Evolutionary conservation across 2,797 vertebrate species (phyloP).

Genomic region (Acrocephalus scirpaceus): DNA sequence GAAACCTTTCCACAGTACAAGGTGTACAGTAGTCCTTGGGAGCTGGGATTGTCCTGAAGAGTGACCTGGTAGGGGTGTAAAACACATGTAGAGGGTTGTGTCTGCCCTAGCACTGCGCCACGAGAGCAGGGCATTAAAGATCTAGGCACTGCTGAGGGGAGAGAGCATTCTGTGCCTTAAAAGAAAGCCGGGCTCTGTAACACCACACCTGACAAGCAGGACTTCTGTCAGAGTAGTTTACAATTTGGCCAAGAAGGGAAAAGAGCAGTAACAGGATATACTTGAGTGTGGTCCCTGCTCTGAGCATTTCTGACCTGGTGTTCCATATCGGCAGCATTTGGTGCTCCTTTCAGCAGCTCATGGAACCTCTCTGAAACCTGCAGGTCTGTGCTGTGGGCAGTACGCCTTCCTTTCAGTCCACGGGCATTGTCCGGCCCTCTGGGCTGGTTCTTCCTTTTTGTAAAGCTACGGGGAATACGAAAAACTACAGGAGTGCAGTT

Average conservation of each 20-base stretch:
- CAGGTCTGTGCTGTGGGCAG: rapidly evolving
- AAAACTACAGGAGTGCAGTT: rapidly evolving
- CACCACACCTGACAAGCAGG: background rate
- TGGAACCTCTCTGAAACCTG: background rate
- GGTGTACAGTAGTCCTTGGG: background rate
- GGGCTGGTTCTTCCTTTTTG: background rate
- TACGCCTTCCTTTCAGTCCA: rapidly evolving
- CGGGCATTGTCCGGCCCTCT: rapidly evolving
- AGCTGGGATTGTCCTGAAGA: background rate
- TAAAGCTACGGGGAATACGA: rapidly evolving
- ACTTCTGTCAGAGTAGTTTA: background rate
- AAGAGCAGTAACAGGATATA: rapidly evolving
- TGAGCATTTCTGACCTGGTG: background rate
- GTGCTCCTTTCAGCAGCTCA: background rate
- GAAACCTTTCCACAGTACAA: rapidly evolving
- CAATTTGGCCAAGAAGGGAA: rapidly evolving
- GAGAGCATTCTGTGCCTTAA: rapidly evolving
- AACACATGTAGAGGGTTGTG: rapidly evolving
- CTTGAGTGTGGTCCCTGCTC: rapidly evolving
- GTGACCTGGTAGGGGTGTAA: rapidly evolving
- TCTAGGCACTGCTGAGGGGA: rapidly evolving
- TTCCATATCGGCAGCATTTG: rapidly evolving
- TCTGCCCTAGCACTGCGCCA: rapidly evolving
- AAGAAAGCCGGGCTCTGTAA: background rate
- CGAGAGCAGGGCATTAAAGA: rapidly evolving